phyloP scores from a whole-genome alignment of 2,888 invertebrate species.

The Podabrus alpinus region DNA sequence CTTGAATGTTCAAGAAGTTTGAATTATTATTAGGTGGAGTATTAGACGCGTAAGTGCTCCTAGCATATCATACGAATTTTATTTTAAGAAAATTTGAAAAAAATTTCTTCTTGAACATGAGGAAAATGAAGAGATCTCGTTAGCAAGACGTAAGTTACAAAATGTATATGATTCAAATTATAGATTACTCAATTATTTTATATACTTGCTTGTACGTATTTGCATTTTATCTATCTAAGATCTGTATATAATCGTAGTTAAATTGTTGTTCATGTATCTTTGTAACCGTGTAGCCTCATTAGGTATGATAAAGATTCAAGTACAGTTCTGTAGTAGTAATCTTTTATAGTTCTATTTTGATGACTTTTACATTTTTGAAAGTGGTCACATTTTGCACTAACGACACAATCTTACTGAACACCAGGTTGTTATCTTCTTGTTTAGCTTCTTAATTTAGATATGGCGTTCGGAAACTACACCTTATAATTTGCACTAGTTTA shows the following conservation, averaged over 20 bases:
- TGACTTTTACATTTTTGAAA: conserved; percentile 36
- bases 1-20: conserved; percentile 14
- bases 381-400: conserved; percentile 34
- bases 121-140: conserved; percentile 18
- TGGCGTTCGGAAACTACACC: background rate
- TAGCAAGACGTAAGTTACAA: conserved; percentile 53
- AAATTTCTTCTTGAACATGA: conserved; percentile 8
- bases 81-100: conserved; percentile 7
- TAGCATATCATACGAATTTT: conserved; percentile 25
- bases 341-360: conserved; percentile 45
- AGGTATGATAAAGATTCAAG: conserved; percentile 26
- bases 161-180: conserved; percentile 56
- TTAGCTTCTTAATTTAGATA: background rate
- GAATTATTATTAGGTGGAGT: conserved; percentile 11
- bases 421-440: background rate
- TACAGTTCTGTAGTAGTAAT: conserved; percentile 37
- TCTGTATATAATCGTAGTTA: conserved; percentile 53
- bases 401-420: background rate
- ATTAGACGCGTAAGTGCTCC: conserved; percentile 6
- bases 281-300: conserved; percentile 39
- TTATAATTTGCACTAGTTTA: background rate
- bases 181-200: conserved; percentile 57
- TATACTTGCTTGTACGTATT: conserved; percentile 58
- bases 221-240: conserved; percentile 54
- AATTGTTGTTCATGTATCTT: conserved; percentile 49